Evolutionary conservation across 2,113 vertebrate genomes (phyloP), one percentile per base, ranked within the genome.

Genomic region (Anhinga rufa): DNA sequence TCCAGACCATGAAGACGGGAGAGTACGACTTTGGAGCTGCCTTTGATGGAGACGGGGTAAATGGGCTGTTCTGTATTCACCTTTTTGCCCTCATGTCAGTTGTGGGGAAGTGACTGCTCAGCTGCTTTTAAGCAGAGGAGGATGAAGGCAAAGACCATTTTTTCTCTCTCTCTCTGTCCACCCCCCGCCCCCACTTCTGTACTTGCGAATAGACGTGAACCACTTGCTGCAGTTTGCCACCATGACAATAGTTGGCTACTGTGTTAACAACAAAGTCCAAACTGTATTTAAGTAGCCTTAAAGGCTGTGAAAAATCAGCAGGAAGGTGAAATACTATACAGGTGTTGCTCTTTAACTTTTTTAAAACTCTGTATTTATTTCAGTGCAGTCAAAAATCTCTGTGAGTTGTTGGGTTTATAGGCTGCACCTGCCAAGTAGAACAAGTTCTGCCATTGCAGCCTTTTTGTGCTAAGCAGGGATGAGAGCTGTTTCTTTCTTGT

Each of bases 41-140:
- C 80, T 99, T 99, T 93, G 99, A 99, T 95, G 99, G 99, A 82
- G 99, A 99, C 16, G 99, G 99, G 97, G 99, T 99, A 98, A 97
- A 98, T 52, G n/a, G 40, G 18, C 58, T 78, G 55, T 42, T 88
- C 36, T 51, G 7, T 36, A 8, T 25, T 76, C 25, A n/a, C 36
- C 17, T 51, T 55, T 44, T 48, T 79, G 32, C 38, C 18, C 21
- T 42, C 51, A 31, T 3, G 7, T 19, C 68, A 49, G 4, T 36
- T 25, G 10, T 24, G 32, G n/a, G 60, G 26, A 8, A 9, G 21
- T 36, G 28, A 21, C 42, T 4, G 4, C 22, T 87, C 40, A 78
- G 22, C 64, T 80, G 52, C 64, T 65, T 49, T 55, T 52, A 60
- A 51, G 60, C 61, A 70, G 51, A 84, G 54, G 36, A 72, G 49